Conservation (phyloP, 2,888 invertebrate genomes). For the Eulithis prunata region DNA sequence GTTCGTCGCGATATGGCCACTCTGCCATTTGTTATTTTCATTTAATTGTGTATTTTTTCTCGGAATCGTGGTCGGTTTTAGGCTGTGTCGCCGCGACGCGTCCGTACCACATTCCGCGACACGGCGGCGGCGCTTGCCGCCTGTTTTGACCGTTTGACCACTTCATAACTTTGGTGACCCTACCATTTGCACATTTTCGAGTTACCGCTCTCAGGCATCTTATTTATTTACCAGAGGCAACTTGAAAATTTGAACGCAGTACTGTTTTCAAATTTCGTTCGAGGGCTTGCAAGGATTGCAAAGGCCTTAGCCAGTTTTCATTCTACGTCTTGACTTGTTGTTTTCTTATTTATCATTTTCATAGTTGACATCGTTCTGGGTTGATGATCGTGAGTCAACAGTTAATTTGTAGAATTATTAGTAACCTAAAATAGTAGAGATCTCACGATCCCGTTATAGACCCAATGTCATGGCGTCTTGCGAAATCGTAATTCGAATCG, state of each 20-base stretch:
- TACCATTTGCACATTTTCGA: slow-evolving; percentile 43
- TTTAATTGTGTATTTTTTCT: slow-evolving; percentile 58
- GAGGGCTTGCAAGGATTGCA: background rate
- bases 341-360: no score
- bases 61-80: slow-evolving; percentile 61
- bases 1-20: slow-evolving; percentile 42
- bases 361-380: background rate
- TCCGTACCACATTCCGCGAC: slow-evolving; percentile 77
- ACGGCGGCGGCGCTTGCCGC: slow-evolving; percentile 65
- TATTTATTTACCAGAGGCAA: background rate
- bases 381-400: background rate
- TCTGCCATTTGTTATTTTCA: slow-evolving; percentile 58
- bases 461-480: slow-evolving; percentile 40
- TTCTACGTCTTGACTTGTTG: no score
- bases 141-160: slow-evolving; percentile 64
- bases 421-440: slow-evolving; percentile 19
- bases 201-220: slow-evolving; percentile 1
- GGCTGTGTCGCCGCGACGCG: slow-evolving; percentile 64
- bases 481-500: slow-evolving; percentile 39
- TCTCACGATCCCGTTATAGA: slow-evolving; percentile 40
- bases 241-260: background rate
- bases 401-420: slow-evolving; percentile 12
- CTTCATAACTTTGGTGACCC: slow-evolving; percentile 58
- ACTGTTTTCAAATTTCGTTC: background rate
- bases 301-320: no score